Base-by-base conservation (phyloP, 2,797 vertebrate species). In the Chelmon rostratus region DNA sequence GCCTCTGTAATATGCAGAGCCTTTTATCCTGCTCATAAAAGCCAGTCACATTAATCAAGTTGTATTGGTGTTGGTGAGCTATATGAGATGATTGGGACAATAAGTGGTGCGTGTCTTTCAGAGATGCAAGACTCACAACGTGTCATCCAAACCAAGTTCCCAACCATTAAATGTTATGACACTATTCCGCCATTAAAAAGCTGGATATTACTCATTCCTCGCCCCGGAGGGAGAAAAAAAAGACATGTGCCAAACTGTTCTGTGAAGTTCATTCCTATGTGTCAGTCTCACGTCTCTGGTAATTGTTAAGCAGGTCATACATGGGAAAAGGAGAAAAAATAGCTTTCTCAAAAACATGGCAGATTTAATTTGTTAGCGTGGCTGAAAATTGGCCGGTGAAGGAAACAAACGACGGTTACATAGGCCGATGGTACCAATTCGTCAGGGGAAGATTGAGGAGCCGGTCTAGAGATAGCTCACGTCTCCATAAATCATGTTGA, bases 401-500 rank as follows among this genome's bases (percentile, higher is more conserved):
- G 84, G 88, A 91, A 93, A 93, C 91, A 93, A 93, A 91, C 75
- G 81, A 67, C 69, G 64, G 84, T 81, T 80, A 89, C 86, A 88
- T 71, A 82, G 50, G 79, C 81, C 53, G 82, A 81, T 73, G 86
- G 83, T 79, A 89, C 75, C 89, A 85, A 88, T 92, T 92, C 72
- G 68, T 92, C 90, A 85, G 82, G 47, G 73, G 86, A 91, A 92
- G 89, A 92, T 92, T 89, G 92, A 93, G 84, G 87, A 90, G 85
- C 75, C 49, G 19, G 83, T 84, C 85, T 82, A n/a, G 84, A 92
- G 92, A 91, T 89, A 90, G 87, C 87, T 86, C 90, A 88, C 90
- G 79, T 91, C 91, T 91, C 91, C 91, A 92, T 93, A 91, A 94
- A 94, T 94, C 92, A 93, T 89, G 86, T 76, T 91, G 91, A 92